These are phyloP conservation scores for Amphipoea oculea DNA, from an alignment of 2,888 invertebrate genomes.

Conservation along the genomic window DNA sequence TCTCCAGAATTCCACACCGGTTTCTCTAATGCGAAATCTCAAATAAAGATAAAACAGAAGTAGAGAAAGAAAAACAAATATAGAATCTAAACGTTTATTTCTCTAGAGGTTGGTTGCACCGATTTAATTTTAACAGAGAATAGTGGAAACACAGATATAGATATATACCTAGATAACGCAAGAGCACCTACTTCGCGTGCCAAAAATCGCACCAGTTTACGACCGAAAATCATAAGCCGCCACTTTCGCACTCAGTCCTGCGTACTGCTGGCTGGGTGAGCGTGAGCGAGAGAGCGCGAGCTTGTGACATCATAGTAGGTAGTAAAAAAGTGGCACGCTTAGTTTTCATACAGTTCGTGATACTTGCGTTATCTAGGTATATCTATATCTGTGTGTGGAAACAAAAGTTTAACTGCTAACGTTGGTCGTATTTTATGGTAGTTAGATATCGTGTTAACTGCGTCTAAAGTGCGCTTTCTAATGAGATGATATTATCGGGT, in stretches of 20 bases:
- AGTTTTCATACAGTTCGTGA: no score
- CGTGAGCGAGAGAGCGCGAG: no score
- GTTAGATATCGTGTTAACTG: not conserved
- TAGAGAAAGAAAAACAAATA: constrained; percentile 14
- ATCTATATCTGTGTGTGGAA: not conserved
- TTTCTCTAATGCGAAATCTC: constrained; percentile 15
- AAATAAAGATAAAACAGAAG: constrained; percentile 21
- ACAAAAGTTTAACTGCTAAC: constrained; percentile 7
- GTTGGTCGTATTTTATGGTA: not conserved
- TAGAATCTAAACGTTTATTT: constrained; percentile 34
- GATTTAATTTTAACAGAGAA: constrained; percentile 38
- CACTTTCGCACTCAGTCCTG: no score
- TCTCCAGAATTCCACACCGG: constrained; percentile 6
- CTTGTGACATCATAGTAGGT: no score
- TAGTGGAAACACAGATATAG: not conserved
- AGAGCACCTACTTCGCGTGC: no score
- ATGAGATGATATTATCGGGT: not conserved
- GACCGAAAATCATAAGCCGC: no score
- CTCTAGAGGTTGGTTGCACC: constrained; percentile 22
- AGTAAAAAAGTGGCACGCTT: no score
- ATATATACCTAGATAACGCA: no score
- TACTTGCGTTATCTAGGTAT: no score
- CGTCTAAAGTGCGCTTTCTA: not conserved
- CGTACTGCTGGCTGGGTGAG: no score
- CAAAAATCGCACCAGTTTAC: no score